Percentiles rank a stretch among this genome's conserved stretches.
phyloP scores from a whole-genome alignment of 2,888 invertebrate species.

The Rhopalosiphum nymphaeae region DNA sequence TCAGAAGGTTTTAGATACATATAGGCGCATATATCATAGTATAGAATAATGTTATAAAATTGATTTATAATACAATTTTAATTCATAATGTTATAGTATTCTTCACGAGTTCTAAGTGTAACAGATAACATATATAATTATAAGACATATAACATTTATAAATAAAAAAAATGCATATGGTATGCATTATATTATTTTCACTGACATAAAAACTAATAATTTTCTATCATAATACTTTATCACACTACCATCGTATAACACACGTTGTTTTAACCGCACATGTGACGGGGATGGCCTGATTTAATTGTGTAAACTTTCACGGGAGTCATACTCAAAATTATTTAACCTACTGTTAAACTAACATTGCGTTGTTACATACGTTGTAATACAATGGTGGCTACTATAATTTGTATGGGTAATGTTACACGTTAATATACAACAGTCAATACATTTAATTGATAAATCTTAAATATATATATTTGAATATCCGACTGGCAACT shows the following conservation, averaged over 20 bases:
- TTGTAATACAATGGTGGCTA: not conserved
- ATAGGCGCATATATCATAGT: not conserved
- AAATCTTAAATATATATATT: not conserved
- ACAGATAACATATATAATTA: not conserved
- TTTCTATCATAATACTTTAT: not conserved
- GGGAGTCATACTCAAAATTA: not conserved
- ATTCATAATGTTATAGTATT: not conserved
- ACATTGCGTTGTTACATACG: not conserved
- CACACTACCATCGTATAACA: not conserved
- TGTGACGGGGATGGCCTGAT: not conserved
- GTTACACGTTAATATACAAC: no score
- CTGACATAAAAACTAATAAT: not conserved
- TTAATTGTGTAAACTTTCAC: slow-evolving; percentile 8
- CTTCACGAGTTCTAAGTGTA: not conserved
- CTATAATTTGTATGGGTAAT: not conserved
- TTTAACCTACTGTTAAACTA: not conserved
- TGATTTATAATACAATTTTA: not conserved
- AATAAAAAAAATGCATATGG: not conserved
- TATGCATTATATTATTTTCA: not conserved
- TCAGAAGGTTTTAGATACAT: not conserved
- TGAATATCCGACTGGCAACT: not conserved
- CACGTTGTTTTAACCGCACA: not conserved
- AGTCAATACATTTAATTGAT: not conserved
- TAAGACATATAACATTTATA: not conserved
- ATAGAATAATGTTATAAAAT: not conserved